Evolutionary conservation across 2,797 vertebrate genomes (phyloP), one percentile per base, ranked within the genome.

Genomic region (Myotis myotis): DNA sequence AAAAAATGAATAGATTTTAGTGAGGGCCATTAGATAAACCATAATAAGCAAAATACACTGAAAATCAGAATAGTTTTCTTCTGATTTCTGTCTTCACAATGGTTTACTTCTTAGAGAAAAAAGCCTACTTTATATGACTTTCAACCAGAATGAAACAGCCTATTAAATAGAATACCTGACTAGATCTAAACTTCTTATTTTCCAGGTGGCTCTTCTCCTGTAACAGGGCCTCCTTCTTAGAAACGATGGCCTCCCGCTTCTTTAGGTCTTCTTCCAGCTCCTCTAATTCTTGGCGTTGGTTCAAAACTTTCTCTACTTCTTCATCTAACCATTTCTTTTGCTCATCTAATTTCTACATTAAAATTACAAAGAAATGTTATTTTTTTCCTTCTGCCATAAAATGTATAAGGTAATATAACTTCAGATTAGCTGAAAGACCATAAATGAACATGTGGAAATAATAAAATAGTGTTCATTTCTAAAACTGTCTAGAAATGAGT

Each of bases 321-420:
- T 99, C 98, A 97, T 99, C 99, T 94, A 99, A 96, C 99, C 99
- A 99, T 94, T 98, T 98, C 96, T 98, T 98, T 96, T 98, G 98
- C 80, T 98, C 98, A 96, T 98, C 98, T 93, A 98, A 91, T 97
- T 98, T 98, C 97, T 98, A 28, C 22, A 98, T 96, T 95, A 96
- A 96, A 92, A 97, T 95, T 76, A 5, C 28, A 97, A 64, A 97
- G 10, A 97, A 75, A 23, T n/a, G 79, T 10, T 94, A 72, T 92
- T 96, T 97, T 25, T 90, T 96, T 70, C 30, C 80, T 80, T 85
- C 78, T 80, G 80, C 36, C 89, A 84, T 92, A 93, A 88, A 72
- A 66, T 30, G 13, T 64, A 28, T 25, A 36, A 84, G 49, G 47
- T 55, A 95, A 23, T 57, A 47, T 93, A 94, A 94, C 51, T 94